Evolutionary conservation across 2,113 vertebrate species (phyloP).

Genomic region (Syngnathus scovelli): DNA sequence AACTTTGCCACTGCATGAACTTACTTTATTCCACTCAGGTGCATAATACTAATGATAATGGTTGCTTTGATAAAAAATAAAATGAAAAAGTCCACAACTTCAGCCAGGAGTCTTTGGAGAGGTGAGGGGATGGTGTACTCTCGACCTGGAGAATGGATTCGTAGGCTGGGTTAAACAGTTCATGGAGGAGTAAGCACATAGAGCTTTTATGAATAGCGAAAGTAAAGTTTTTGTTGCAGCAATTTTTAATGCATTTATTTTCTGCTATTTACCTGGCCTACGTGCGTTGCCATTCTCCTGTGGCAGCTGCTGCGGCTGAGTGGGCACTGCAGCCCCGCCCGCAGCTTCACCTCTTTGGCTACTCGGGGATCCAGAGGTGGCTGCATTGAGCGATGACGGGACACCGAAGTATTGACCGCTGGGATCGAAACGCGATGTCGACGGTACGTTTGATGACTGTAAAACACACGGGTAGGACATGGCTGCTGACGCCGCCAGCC

Average conservation of each 20-base stretch:
- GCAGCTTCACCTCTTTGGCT: slow-evolving; percentile 33
- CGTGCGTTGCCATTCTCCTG: slow-evolving; percentile 63
- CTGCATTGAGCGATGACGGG: slow-evolving; percentile 37
- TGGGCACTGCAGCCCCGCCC: slow-evolving; percentile 34
- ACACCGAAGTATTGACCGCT: slow-evolving; percentile 46
- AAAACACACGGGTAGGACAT: slow-evolving; percentile 60
- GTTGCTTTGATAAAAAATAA: slow-evolving; percentile 97
- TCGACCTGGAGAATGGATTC: slow-evolving; percentile 69
- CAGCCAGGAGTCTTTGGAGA: slow-evolving; percentile 91
- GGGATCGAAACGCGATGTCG: slow-evolving; percentile 30
- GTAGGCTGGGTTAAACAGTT: neutral
- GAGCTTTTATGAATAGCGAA: neutral
- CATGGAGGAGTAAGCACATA: neutral
- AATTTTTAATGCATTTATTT: neutral
- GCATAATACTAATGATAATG: slow-evolving; percentile 94
- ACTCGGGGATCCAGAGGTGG: slow-evolving; percentile 11
- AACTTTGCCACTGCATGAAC: slow-evolving; percentile 45
- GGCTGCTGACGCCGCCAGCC: slow-evolving; percentile 63
- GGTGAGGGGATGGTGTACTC: slow-evolving; percentile 91
- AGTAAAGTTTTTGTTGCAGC: neutral
- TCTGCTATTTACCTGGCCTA: slow-evolving; percentile 48
- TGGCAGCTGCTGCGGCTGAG: slow-evolving; percentile 42
- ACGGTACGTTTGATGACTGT: slow-evolving; percentile 35
- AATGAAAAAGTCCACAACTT: slow-evolving; percentile 98
- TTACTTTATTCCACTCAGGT: slow-evolving; percentile 97